Evolutionary conservation across 2,888 invertebrate genomes (phyloP), one percentile per base, ranked within the genome.

Genomic region (Caenorhabditis panamensis): DNA sequence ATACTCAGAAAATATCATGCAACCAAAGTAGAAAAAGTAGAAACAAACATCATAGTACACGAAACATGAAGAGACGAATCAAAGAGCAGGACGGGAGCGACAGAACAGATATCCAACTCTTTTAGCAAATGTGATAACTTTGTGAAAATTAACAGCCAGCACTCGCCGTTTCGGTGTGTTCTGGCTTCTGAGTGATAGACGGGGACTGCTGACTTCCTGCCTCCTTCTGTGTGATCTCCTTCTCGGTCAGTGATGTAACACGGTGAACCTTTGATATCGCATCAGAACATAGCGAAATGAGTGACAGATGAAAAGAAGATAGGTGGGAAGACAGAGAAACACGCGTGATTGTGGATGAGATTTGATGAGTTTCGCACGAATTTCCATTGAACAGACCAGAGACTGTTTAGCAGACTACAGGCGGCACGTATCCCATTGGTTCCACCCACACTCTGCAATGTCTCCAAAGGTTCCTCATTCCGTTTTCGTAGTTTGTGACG

Each of bases 241-340:
- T 56, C 67, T 56, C 54, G 67, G 56, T 67, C 44, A 56, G 44
- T 67, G 67, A 56, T 56, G 56, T 56, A 44, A 67, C 56, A 54
- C 44, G 22, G 56, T 37, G 67, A 67, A 49, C 54, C 54, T 47
- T 44, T 31, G 51, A 26, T 56, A 44, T 44, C 67, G 37, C 18
- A 47, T 56, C 44, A 61, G 56, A 67, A 56, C 44, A 41, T 28
- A 37, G 20, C n/a, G 41, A 56, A 24, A 11, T 0, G 31, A 47
- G 28, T 20, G 41, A 41, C 53, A 28, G 26, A 36, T 44, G 22
- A 66, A 13, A 28, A 56, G 51, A 41, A 36, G 24, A 9, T 36
- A 37, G 61, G 61, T 41, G 54, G 54, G 26, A 41, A 66, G 53
- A 66, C 53, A 54, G 36, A 36, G 53, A 53, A 66, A 54, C 66